Conservation (phyloP, 2,113 vertebrate genomes). For the Syngnathoides biaculeatus region DNA sequence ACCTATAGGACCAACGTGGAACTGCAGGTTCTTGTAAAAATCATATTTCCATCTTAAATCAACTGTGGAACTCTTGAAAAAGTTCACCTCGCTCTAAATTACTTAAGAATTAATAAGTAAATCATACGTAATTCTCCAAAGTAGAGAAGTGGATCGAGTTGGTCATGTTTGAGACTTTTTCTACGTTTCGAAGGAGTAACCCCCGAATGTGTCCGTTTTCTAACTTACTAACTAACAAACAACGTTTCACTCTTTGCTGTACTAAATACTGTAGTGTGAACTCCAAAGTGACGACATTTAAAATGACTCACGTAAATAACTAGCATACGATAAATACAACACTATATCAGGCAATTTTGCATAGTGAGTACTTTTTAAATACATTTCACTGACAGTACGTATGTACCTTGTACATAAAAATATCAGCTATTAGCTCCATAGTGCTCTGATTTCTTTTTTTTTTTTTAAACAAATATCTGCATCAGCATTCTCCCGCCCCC, state of each 20-base stretch:
- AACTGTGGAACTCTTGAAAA: too few species aligned
- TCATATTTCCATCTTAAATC: not conserved
- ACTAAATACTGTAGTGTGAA: not conserved
- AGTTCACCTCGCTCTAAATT: too few species aligned
- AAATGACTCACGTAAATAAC: constrained; percentile 2
- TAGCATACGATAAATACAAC: constrained; percentile 1
- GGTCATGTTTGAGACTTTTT: not conserved
- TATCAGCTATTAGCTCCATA: not conserved
- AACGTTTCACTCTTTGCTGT: not conserved
- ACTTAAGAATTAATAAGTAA: not conserved
- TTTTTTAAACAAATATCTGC: not conserved
- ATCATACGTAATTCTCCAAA: too few species aligned
- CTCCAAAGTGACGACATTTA: not conserved
- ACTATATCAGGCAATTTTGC: not conserved
- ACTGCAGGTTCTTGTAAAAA: not conserved
- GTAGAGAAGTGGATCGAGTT: too few species aligned
- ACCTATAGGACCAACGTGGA: not conserved
- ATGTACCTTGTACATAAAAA: constrained; percentile 4
- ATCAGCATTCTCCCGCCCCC: not conserved
- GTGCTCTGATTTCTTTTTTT: not conserved
- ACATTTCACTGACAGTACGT: constrained; percentile 7
- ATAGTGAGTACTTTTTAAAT: constrained; percentile 10
- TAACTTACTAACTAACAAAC: too few species aligned
- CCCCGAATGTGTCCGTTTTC: too few species aligned
- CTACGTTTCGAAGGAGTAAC: too few species aligned